Evolutionary conservation across 2,888 invertebrate genomes (phyloP).

Genomic region (Leptopilina myrica): DNA sequence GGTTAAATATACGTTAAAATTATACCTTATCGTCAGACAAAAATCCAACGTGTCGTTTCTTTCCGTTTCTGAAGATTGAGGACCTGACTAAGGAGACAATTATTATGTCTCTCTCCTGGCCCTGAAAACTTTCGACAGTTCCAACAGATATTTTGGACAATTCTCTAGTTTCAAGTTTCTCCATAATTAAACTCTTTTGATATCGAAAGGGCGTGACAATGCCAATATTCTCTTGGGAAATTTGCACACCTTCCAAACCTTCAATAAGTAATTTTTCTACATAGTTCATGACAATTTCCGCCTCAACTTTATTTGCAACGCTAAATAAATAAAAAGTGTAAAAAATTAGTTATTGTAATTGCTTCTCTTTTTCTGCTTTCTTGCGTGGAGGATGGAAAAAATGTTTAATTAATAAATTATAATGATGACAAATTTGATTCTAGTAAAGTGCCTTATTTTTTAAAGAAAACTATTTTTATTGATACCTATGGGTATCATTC

Average conservation of each 20-base stretch:
- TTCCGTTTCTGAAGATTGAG: constrained; percentile 78
- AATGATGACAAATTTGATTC: too few relatives aligned
- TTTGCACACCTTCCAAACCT: constrained; percentile 59
- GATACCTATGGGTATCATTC: constrained; percentile 69
- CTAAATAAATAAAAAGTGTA: constrained; percentile 67
- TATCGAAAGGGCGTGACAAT: constrained; percentile 80
- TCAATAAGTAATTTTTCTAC: constrained; percentile 78
- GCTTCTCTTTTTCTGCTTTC: too few relatives aligned
- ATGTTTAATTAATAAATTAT: too few relatives aligned
- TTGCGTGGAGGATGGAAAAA: too few relatives aligned
- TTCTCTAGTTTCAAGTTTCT: constrained; percentile 70
- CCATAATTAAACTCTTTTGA: constrained; percentile 77
- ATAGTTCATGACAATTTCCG: constrained; percentile 80
- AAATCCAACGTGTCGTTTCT: constrained; percentile 79
- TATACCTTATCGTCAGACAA: constrained; percentile 75
- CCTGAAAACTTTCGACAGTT: constrained; percentile 92
- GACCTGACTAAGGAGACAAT: constrained; percentile 90
- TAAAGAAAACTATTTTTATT: constrained; percentile 1
- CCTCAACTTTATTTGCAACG: constrained; percentile 81
- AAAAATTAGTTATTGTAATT: too few relatives aligned
- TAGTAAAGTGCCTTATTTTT: too few relatives aligned
- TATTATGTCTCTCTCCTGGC: constrained; percentile 89
- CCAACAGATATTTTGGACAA: constrained; percentile 82
- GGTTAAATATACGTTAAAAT: not conserved
- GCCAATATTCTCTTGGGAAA: constrained; percentile 78